phyloP scores from a whole-genome alignment of 1,140 invertebrate species.

The Drosophila pallidifrons region DNA sequence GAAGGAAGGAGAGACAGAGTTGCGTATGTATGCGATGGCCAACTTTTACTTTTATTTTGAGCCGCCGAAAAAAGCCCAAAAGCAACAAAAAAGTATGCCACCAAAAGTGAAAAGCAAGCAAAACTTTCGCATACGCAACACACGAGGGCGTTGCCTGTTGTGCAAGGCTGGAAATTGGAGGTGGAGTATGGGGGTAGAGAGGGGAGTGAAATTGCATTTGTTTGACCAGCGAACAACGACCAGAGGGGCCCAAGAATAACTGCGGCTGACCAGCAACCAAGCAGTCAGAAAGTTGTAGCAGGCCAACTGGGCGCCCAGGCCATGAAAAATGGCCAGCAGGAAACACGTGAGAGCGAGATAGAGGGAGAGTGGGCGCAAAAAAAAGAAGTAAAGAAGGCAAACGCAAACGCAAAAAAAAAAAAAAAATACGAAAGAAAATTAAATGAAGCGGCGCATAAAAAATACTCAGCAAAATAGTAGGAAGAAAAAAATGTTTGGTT shows the following conservation, averaged over 20 bases:
- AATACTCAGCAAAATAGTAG: slow-evolving; percentile 51
- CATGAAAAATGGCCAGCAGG: slow-evolving; percentile 46
- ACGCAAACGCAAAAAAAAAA: slow-evolving; percentile 44
- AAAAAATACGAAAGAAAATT: slow-evolving; percentile 57
- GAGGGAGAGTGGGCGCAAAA: slow-evolving; percentile 15
- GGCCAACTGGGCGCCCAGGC: slow-evolving; percentile 56
- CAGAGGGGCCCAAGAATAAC: slow-evolving; percentile 70
- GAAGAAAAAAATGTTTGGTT: slow-evolving; percentile 57
- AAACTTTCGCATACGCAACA: slow-evolving; percentile 45
- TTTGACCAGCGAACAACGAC: slow-evolving; percentile 62
- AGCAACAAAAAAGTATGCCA: slow-evolving; percentile 57
- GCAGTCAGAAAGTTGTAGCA: slow-evolving; percentile 83
- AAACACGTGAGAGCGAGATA: slow-evolving; percentile 17
- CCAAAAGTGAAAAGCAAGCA: slow-evolving; percentile 80
- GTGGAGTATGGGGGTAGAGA: background rate
- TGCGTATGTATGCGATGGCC: background rate
- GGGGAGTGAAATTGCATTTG: slow-evolving; percentile 64
- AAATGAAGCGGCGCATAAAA: slow-evolving; percentile 52
- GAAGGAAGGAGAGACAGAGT: background rate
- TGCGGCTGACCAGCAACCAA: slow-evolving; percentile 83
- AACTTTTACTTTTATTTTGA: slow-evolving; percentile 81
- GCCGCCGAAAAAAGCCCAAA: slow-evolving; percentile 39
- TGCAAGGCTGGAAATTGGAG: too few species aligned
- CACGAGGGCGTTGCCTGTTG: slow-evolving; percentile 37
- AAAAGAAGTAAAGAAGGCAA: slow-evolving; percentile 42